Conservation (phyloP, 2,797 vertebrate species). For the Sorex maritimensis region DNA sequence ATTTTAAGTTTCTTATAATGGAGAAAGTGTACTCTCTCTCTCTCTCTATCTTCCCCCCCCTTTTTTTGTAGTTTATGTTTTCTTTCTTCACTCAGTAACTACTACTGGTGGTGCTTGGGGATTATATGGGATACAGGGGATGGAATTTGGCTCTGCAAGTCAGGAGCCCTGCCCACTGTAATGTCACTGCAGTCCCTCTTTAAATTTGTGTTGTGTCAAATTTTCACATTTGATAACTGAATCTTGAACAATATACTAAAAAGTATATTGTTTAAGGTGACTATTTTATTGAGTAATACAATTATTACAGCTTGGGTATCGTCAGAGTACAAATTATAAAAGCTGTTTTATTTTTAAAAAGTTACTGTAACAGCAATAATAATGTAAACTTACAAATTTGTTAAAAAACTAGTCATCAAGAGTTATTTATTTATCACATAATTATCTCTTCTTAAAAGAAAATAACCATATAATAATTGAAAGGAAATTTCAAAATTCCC, state of each 20-base stretch:
- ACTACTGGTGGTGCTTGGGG: too few species aligned
- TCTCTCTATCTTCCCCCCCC: too few species aligned
- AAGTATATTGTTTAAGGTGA: slow-evolving; percentile 65
- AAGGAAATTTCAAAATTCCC: neutral
- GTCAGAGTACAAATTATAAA: neutral
- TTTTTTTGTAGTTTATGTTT: slow-evolving; percentile 68
- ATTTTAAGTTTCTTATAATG: slow-evolving; percentile 76
- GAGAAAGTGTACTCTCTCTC: slow-evolving; percentile 59
- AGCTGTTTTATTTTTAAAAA: neutral
- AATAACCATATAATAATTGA: slow-evolving; percentile 3
- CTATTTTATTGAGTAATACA: slow-evolving; percentile 49
- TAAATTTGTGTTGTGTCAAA: slow-evolving; percentile 72
- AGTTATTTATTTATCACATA: slow-evolving; percentile 8
- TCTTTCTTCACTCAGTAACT: slow-evolving; percentile 2
- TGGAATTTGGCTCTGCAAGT: too few species aligned
- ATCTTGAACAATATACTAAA: slow-evolving; percentile 65
- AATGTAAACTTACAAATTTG: neutral
- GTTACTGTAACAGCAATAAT: slow-evolving; percentile 42
- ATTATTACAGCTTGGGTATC: slow-evolving; percentile 42
- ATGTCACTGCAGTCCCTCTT: neutral
- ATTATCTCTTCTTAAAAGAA: neutral
- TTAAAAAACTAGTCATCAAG: slow-evolving; percentile 1
- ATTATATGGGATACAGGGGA: too few species aligned
- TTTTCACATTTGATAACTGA: slow-evolving; percentile 69
- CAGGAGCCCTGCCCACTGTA: too few species aligned